phyloP scores from a whole-genome alignment of 2,113 vertebrate species.

The Pandion haliaetus region DNA sequence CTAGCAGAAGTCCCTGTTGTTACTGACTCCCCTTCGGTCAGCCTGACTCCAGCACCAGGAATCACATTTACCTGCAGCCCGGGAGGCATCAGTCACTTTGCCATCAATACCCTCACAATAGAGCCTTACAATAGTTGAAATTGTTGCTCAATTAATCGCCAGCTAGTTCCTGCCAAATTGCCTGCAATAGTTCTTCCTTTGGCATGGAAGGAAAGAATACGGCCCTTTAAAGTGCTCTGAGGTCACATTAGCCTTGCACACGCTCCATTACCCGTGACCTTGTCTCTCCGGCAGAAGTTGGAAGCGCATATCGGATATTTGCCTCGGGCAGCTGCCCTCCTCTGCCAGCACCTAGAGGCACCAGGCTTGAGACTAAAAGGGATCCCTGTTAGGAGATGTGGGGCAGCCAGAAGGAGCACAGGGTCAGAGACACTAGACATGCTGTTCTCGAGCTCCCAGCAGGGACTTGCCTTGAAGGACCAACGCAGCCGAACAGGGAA shows the following conservation, averaged over 20 bases:
- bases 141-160: constrained; percentile 53
- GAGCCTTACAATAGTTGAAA: not conserved
- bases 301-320: not conserved
- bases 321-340: not conserved
- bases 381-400: not conserved
- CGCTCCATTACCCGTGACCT: not conserved
- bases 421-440: not conserved
- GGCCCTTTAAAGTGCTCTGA: constrained; percentile 36
- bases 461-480: not conserved
- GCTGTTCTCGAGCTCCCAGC: not conserved
- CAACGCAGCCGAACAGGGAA: not conserved
- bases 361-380: not conserved
- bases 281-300: not conserved
- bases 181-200: constrained; percentile 34
- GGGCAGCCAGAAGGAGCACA: not conserved
- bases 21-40: not conserved
- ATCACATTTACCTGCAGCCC: constrained; percentile 14
- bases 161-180: constrained; percentile 60
- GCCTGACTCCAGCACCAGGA: not conserved
- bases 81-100: constrained; percentile 36
- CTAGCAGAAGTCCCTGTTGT: not conserved
- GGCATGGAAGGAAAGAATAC: constrained; percentile 22
- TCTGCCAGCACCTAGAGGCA: not conserved
- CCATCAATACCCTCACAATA: constrained; percentile 31
- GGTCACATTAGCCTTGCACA: constrained; percentile 14